phyloP scores from a whole-genome alignment of 2,888 invertebrate genomes.

The Lissonota sp. region DNA sequence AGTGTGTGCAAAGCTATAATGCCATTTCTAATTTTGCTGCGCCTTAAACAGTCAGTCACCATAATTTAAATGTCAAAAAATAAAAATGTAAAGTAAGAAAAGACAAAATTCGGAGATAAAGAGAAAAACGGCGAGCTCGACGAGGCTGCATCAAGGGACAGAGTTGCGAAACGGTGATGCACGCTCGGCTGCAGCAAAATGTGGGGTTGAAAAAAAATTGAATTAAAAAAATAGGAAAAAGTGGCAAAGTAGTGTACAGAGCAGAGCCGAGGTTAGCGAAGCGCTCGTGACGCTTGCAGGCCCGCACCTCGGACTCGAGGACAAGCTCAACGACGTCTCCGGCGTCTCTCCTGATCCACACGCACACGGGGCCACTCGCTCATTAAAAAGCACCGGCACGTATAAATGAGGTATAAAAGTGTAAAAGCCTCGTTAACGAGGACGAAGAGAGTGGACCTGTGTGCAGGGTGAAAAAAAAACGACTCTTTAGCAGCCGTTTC shows the following conservation, averaged over 20 bases:
- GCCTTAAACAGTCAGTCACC: neutral
- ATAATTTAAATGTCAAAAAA: slow-evolving; percentile 12
- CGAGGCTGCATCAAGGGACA: slow-evolving; percentile 30
- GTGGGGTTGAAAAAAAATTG: neutral
- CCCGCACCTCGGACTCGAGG: slow-evolving; percentile 83
- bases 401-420: slow-evolving; percentile 71
- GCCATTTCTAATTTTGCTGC: slow-evolving; percentile 26
- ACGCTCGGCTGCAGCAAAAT: slow-evolving; percentile 37
- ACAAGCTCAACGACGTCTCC: slow-evolving; percentile 77
- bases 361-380: slow-evolving; percentile 73
- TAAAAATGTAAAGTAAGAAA: slow-evolving; percentile 13
- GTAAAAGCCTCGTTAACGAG: slow-evolving; percentile 72
- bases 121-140: slow-evolving; percentile 35
- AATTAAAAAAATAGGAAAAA: slow-evolving; percentile 17
- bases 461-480: slow-evolving; percentile 55
- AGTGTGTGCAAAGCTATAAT: slow-evolving; percentile 33
- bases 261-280: slow-evolving; percentile 80
- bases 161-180: slow-evolving; percentile 56
- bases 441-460: slow-evolving; percentile 59
- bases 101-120: slow-evolving; percentile 34
- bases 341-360: slow-evolving; percentile 74
- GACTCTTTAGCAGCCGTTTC: slow-evolving; percentile 47
- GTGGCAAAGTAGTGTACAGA: slow-evolving; percentile 77
- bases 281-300: slow-evolving; percentile 74
- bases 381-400: slow-evolving; percentile 33